Evolutionary conservation across 2,797 vertebrate genomes (phyloP).

Genomic region (Sebastes itinus): DNA sequence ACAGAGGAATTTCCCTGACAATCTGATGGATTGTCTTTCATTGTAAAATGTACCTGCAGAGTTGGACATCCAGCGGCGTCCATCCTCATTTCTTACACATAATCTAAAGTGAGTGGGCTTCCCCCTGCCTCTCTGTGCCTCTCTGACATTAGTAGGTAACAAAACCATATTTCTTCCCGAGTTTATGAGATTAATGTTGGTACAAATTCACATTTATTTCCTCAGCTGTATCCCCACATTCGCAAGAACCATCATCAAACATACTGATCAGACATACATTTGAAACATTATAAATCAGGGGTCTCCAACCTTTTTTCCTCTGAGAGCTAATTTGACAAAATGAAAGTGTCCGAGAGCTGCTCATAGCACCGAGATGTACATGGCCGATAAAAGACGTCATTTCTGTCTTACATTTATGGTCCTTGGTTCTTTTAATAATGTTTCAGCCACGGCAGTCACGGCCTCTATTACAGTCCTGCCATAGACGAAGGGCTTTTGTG

Average conservation of each 20-base stretch:
- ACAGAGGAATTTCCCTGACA: neutral
- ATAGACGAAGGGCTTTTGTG: no score
- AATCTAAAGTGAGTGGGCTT: slow-evolving; percentile 33
- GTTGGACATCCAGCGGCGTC: neutral
- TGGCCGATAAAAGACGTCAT: no score
- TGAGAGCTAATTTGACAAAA: no score
- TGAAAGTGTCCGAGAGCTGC: no score
- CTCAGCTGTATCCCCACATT: neutral
- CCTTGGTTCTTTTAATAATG: no score
- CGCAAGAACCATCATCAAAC: neutral
- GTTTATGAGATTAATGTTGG: slow-evolving; percentile 25
- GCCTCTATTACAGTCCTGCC: no score
- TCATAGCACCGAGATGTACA: no score
- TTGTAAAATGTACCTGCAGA: slow-evolving; percentile 22
- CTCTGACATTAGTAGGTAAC: neutral
- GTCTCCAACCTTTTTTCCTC: no score
- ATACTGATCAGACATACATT: neutral
- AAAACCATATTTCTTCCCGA: slow-evolving; percentile 12
- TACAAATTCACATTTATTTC: slow-evolving; percentile 8
- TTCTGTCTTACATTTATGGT: no score
- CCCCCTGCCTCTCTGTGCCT: neutral
- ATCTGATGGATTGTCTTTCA: slow-evolving; percentile 30
- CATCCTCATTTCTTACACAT: slow-evolving; percentile 18
- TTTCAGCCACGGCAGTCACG: no score
- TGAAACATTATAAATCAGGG: neutral